Evolutionary conservation across 1,140 invertebrate genomes (phyloP).

Genomic region (Eulimnadia texana): DNA sequence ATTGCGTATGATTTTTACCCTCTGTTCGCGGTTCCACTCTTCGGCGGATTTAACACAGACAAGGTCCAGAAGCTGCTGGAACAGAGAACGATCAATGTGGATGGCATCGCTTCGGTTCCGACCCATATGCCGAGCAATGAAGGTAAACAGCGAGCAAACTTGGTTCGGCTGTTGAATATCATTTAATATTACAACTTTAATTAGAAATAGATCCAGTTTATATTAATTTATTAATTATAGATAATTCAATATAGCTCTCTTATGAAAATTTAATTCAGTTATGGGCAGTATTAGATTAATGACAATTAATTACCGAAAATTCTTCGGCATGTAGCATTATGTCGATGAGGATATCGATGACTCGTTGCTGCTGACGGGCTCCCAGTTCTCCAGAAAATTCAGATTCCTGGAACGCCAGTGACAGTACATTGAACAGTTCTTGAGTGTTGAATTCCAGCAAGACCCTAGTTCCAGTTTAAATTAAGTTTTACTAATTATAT

Average conservation of each 20-base stretch:
- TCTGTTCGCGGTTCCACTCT: constrained; percentile 37
- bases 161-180: constrained; percentile 34
- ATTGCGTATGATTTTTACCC: too few relatives aligned
- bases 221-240: too few relatives aligned
- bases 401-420: constrained; percentile 72
- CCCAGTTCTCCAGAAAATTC: constrained; percentile 60
- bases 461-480: constrained; percentile 36
- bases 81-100: constrained; percentile 29
- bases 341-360: constrained; percentile 64
- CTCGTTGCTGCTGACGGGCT: constrained; percentile 52
- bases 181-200: too few relatives aligned
- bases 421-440: constrained; percentile 79
- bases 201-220: too few relatives aligned
- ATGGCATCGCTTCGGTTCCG: constrained; percentile 22
- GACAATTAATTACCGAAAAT: constrained; percentile 40
- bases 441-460: constrained; percentile 71
- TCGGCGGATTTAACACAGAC: constrained; percentile 32
- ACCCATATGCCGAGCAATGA: constrained; percentile 51
- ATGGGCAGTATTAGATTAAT: constrained; percentile 20
- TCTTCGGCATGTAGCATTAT: constrained; percentile 54
- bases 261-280: too few relatives aligned
- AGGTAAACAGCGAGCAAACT: constrained; percentile 54
- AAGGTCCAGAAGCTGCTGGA: constrained; percentile 31
- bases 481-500: constrained; percentile 20
- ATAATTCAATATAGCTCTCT: too few relatives aligned